Conservation (phyloP, 2,888 invertebrate species). For the Tinea semifulvella region DNA sequence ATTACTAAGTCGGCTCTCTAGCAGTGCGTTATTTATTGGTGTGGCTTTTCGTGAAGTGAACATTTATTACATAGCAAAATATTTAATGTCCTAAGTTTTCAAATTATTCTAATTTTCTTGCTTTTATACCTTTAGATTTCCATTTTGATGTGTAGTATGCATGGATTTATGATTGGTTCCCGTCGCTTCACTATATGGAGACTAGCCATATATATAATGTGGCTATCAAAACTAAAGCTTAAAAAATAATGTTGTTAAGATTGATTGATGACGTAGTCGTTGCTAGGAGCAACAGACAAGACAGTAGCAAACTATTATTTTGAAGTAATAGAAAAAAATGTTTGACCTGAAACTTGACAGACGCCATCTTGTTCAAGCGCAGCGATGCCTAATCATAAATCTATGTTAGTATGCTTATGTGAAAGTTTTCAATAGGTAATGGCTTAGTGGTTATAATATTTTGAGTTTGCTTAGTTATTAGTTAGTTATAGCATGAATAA, state of each 20-base stretch:
- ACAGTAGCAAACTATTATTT: too few species aligned
- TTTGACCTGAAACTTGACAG: too few species aligned
- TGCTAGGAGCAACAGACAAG: too few species aligned
- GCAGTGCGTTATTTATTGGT: slow-evolving; percentile 40
- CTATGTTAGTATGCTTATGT: background rate
- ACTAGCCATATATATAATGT: too few species aligned
- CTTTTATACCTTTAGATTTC: slow-evolving; percentile 8
- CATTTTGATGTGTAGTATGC: slow-evolving; percentile 11
- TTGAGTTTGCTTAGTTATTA: slow-evolving; percentile 14
- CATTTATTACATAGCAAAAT: slow-evolving; percentile 26
- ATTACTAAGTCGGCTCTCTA: slow-evolving; percentile 33
- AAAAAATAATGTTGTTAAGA: too few species aligned
- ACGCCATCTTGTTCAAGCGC: too few species aligned
- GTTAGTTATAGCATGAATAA: slow-evolving; percentile 43
- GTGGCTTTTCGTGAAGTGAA: slow-evolving; percentile 35
- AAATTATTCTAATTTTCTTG: slow-evolving; percentile 25
- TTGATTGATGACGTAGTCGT: too few species aligned
- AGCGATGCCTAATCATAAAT: too few species aligned
- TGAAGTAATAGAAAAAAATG: too few species aligned
- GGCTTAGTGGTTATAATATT: background rate
- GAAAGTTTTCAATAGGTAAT: background rate
- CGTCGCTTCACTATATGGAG: too few species aligned
- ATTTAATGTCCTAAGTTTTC: slow-evolving; percentile 22
- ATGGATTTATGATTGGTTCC: too few species aligned
- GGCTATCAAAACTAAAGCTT: too few species aligned